phyloP scores from a whole-genome alignment of 2,888 invertebrate species.

The Pecten maximus region DNA sequence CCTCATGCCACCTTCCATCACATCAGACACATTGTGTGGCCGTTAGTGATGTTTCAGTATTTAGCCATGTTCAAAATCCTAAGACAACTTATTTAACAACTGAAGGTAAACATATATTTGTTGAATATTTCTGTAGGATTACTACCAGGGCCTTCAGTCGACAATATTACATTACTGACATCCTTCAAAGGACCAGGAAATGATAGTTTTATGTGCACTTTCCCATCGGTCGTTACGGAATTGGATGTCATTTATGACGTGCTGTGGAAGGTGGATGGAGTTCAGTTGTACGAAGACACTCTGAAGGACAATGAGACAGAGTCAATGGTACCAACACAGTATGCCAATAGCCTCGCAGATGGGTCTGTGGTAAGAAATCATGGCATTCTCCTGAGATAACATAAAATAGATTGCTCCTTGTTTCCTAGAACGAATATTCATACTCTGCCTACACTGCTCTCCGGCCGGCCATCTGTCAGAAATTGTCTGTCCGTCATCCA shows the following conservation, averaged over 20 bases:
- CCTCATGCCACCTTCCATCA: too few relatives aligned
- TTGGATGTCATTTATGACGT: conserved; percentile 52
- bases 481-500: too few relatives aligned
- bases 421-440: too few relatives aligned
- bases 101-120: too few relatives aligned
- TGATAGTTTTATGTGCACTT: conserved; percentile 61
- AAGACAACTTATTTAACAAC: too few relatives aligned
- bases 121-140: neutral
- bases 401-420: too few relatives aligned
- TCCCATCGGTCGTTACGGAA: conserved; percentile 37
- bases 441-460: too few relatives aligned
- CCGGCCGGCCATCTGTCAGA: too few relatives aligned
- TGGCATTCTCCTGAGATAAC: too few relatives aligned
- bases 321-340: conserved; percentile 43
- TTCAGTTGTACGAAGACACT: conserved; percentile 52
- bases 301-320: conserved; percentile 39
- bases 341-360: conserved; percentile 55
- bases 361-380: conserved; percentile 60
- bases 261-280: conserved; percentile 63
- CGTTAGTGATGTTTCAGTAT: too few relatives aligned
- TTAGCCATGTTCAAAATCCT: too few relatives aligned
- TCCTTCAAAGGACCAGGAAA: conserved; percentile 58
- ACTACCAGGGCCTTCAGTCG: conserved; percentile 46
- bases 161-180: conserved; percentile 48
- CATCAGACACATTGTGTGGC: too few relatives aligned